phyloP scores from a whole-genome alignment of 1,140 invertebrate genomes.

The Drosophila paulistorum region DNA sequence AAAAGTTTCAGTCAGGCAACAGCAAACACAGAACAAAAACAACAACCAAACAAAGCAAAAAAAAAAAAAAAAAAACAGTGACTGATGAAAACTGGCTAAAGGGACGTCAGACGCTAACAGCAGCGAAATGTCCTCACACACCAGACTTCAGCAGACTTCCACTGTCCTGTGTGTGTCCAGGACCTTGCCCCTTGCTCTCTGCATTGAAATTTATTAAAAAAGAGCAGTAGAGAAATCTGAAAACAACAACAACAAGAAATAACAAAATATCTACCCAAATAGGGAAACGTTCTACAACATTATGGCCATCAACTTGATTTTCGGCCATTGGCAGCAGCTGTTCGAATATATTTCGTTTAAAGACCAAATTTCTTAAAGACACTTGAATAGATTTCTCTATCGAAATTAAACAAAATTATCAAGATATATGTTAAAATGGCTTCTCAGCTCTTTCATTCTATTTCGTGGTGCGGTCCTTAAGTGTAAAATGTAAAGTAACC shows the following conservation, averaged over 20 bases:
- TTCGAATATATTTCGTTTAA: slow-evolving; percentile 10
- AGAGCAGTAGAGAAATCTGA: slow-evolving; percentile 4
- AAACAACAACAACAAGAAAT: slow-evolving; percentile 15
- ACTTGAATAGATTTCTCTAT: too few species aligned
- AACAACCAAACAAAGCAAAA: too few species aligned
- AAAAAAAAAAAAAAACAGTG: too few species aligned
- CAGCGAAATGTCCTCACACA: not conserved
- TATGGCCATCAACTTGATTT: slow-evolving; percentile 34
- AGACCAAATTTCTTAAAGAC: not conserved
- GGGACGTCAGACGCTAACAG: not conserved
- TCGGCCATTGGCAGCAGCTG: slow-evolving; percentile 55
- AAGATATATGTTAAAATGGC: too few species aligned
- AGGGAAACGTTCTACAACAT: slow-evolving; percentile 25
- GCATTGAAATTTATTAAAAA: slow-evolving; percentile 70
- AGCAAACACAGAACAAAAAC: not conserved
- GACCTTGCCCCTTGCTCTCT: slow-evolving; percentile 7
- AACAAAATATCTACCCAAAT: not conserved
- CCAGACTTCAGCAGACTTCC: slow-evolving; percentile 22
- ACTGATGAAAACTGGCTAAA: not conserved
- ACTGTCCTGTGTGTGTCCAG: slow-evolving; percentile 29
- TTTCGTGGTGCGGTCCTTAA: not conserved
- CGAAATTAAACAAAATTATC: too few species aligned
- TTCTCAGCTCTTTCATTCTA: too few species aligned
- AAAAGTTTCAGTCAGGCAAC: slow-evolving; percentile 51
- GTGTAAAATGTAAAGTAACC: not conserved